Evolutionary conservation across 1,140 invertebrate species (phyloP), one percentile per base, ranked within the genome.

Genomic region (Leptonema lineaticorne): DNA sequence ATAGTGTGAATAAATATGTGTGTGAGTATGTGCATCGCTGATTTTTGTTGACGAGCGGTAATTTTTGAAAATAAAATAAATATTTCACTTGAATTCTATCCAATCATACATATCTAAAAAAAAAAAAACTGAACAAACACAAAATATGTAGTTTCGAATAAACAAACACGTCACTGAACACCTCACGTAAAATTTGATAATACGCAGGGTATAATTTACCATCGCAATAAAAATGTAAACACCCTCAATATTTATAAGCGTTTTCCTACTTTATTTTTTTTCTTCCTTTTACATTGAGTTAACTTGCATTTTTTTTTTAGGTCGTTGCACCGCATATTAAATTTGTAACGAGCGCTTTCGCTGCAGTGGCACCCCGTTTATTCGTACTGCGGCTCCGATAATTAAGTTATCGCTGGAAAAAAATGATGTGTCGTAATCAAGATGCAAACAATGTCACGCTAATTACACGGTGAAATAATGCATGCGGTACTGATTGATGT

Each of bases 381-480:
- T n/a, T n/a, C n/a, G n/a, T n/a, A n/a, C n/a, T n/a, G 22, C 24
- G 1, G 8, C 50, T 14, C 50, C n/a, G n/a, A 64, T 64, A 64
- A 64, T 64, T 64, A 64, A 64, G 62, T 29, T 24, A 50, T 64
- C 62, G 45, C 24, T 14, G 27, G 41, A 30, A 20, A 48, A 64
- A 27, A 64, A 6, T 11, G 62, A 50, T 64, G 45, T 18, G 27
- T 53, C 20, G 50, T 64, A 50, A 50, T 64, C 33, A 45, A 64
- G 62, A 64, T 64, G 50, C 50, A 62, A 62, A 62, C n/a, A 45
- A 22, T n/a, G 62, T 50, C 62, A 64, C 45, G 62, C 45, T 46
- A 64, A 50, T 64, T 27, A 30, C 62, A 24, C 2, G 20, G 8
- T 22, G 50, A 26, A 53, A 41, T 41, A 41, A 22, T 53, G 50